A percentile compares a stretch with the other conserved stretches of the same genome.
Conservation (phyloP, 2,113 vertebrate genomes). For the Cynoglossus semilaevis region DNA sequence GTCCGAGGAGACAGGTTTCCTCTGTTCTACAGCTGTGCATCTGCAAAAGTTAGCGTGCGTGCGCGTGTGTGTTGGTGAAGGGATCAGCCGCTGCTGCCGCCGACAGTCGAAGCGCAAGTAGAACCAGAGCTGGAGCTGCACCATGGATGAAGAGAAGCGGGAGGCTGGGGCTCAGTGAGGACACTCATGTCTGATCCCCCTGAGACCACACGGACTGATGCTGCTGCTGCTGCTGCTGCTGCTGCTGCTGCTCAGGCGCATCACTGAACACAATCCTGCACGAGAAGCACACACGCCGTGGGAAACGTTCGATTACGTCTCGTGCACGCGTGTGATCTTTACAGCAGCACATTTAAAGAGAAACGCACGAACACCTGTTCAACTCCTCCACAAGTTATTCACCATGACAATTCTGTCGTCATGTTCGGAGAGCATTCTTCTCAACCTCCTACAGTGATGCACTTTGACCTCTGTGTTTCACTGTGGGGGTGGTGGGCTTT, state of each 20-base stretch:
- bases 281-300: slow-evolving; percentile 32
- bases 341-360: not conserved
- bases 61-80: slow-evolving; percentile 1
- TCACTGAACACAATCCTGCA: slow-evolving; percentile 49
- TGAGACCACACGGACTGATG: slow-evolving; percentile 16
- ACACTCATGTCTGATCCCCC: slow-evolving; percentile 25
- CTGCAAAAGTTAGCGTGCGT: slow-evolving; percentile 16
- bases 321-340: slow-evolving; percentile 11
- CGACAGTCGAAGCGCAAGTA: slow-evolving; percentile 31
- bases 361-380: too few species aligned
- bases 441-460: too few species aligned
- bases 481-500: too few species aligned
- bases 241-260: slow-evolving; percentile 25
- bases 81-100: slow-evolving; percentile 15
- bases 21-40: slow-evolving; percentile 26
- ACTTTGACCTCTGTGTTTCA: too few species aligned
- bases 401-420: too few species aligned
- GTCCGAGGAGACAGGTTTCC: slow-evolving; percentile 17
- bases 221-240: not conserved
- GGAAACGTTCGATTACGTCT: slow-evolving; percentile 40
- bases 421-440: too few species aligned
- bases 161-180: slow-evolving; percentile 21
- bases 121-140: slow-evolving; percentile 49
- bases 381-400: too few species aligned
- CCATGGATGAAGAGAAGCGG: slow-evolving; percentile 36